phyloP scores from a whole-genome alignment of 1,140 invertebrate genomes.

The Diorhabda elongata region DNA sequence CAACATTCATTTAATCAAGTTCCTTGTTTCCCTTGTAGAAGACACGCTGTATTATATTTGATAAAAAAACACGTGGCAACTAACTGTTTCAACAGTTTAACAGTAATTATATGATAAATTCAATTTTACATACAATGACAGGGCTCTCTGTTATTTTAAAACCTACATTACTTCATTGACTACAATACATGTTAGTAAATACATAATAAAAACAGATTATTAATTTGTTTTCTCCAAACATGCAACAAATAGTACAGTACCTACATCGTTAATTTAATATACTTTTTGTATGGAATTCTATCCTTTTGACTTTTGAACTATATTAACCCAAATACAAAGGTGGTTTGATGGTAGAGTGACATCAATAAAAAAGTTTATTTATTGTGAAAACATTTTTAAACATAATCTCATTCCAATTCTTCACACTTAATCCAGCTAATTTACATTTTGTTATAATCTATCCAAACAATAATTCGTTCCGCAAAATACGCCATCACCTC shows the following conservation, averaged over 20 bases:
- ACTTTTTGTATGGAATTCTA: background rate
- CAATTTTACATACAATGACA: constrained; percentile 1
- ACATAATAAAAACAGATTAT: background rate
- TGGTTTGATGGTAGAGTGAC: background rate
- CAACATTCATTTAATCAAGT: too few relatives aligned
- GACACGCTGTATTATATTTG: too few relatives aligned
- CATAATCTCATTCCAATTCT: background rate
- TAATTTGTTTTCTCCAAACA: background rate
- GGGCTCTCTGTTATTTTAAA: background rate
- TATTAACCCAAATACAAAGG: background rate
- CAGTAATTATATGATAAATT: background rate
- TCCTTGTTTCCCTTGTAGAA: too few relatives aligned
- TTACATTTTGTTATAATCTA: background rate
- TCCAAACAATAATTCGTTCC: background rate
- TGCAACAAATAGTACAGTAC: background rate
- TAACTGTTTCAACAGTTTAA: background rate
- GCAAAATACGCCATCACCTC: background rate
- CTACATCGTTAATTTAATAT: background rate
- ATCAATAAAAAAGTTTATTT: background rate
- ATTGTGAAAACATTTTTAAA: background rate
- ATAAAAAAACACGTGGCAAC: background rate
- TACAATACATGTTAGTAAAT: background rate
- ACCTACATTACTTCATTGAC: background rate
- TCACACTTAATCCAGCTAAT: background rate
- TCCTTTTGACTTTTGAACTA: background rate